phyloP scores from a whole-genome alignment of 2,888 invertebrate species.

The Drosophila koepferae region DNA sequence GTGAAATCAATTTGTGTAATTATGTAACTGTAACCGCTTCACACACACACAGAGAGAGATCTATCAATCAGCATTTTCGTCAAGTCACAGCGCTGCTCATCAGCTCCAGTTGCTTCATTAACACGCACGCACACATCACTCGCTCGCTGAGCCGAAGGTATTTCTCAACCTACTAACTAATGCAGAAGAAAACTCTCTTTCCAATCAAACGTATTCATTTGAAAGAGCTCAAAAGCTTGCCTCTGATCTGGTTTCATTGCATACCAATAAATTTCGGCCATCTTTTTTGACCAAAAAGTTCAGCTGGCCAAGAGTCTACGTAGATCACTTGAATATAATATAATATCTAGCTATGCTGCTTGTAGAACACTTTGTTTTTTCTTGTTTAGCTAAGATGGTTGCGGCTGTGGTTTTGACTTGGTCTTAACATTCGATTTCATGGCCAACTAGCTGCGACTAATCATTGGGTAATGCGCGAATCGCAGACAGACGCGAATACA shows the following conservation, averaged over 20 bases:
- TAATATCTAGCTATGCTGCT: neutral
- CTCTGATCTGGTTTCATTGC: neutral
- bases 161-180: neutral
- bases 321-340: neutral
- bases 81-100: slow-evolving; percentile 31
- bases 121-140: neutral
- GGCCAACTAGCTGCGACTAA: slow-evolving; percentile 37
- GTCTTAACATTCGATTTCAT: slow-evolving; percentile 30
- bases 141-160: neutral
- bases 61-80: slow-evolving; percentile 46
- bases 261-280: neutral
- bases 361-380: neutral
- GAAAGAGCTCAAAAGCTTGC: neutral
- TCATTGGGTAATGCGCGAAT: slow-evolving; percentile 25
- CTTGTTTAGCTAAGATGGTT: neutral
- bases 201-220: neutral
- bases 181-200: slow-evolving; percentile 1
- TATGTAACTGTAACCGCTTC: slow-evolving; percentile 72
- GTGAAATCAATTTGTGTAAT: slow-evolving; percentile 75
- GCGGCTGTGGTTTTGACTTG: neutral
- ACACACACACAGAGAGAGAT: slow-evolving; percentile 10
- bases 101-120: slow-evolving; percentile 46
- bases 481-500: slow-evolving; percentile 28
- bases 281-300: neutral
- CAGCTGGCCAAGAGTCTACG: neutral